Evolutionary conservation across 2,113 vertebrate genomes (phyloP), one percentile per base, ranked within the genome.

Genomic region (Coptodon rendalli): DNA sequence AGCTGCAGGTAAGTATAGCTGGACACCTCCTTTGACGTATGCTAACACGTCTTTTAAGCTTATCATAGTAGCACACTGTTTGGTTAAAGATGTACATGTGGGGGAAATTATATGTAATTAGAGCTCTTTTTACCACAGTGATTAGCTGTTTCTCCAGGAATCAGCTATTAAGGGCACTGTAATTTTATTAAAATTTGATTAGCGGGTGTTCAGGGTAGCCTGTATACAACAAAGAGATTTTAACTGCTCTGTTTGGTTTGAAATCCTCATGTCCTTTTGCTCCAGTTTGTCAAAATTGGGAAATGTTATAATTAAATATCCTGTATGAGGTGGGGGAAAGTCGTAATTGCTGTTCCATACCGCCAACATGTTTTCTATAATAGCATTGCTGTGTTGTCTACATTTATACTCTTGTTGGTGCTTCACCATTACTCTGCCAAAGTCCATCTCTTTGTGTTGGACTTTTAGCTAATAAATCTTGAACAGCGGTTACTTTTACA

Each of bases 1-100:
- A 91, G 95, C 97, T 95, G 96, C 93, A 94, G 94, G 98, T 98
- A 96, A 83, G 73, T 88, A 36, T 22, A 29, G 59, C 12, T 36
- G 8, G 9, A 17, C 53, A 10, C 7, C 14, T 48, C 16, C 8
- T 81, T 38, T 84, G n/a, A 61, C 29, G 16, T 12, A 76, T 48
- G 29, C 10, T 50, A 50, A 78, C 43, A 50, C 6, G 3, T 76
- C 24, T 50, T 76, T 29, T 22, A 22, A 22, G 24, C 38, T 68
- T 66, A 83, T 24, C 43, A 31, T 34, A 52, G 17, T 52, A n/a
- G 73, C 3, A 31, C 17, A 11, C 45, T 8, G 45, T 34, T 50
- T 52, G 16, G 73, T 78, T 52, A 78, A 78, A 78, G 27, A n/a
- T 5, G 6, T n/a, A 52, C 16, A 13, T n/a, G 45, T 78, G 73